Evolutionary conservation across 1,140 invertebrate species (phyloP), one percentile per base, ranked within the genome.

Genomic region (Bombyx mandarina): DNA sequence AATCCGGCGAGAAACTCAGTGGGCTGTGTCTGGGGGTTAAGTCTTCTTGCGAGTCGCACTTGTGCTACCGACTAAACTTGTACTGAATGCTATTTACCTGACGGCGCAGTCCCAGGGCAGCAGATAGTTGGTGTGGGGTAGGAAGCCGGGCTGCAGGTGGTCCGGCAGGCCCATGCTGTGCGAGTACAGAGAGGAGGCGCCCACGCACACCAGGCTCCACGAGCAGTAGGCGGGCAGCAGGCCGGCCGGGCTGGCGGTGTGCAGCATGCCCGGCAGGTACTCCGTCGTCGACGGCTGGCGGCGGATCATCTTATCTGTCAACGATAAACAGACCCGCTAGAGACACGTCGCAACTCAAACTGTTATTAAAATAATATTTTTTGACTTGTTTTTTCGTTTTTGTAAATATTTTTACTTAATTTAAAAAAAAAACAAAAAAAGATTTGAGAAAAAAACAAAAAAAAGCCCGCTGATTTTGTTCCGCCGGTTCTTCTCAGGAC

Each of bases 31-130:
- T 18, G 12, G 0, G 12, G 12, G 12, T 18, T 18, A 18, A 18
- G 12, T 18, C 12, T 1, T 18, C 12, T 18, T 18, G 1, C 12
- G 12, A 0, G 12, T 18, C 12, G 12, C 12, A 18, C 12, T 18
- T 1, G 12, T 18, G 12, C 12, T 18, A 18, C 1, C 12, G 12
- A 0, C 12, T 18, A 18, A 18, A 18, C 12, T 18, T 18, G 12
- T 18, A 1, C 0, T 18, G 1, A 18, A 18, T 18, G 51, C 8
- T 7, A 64, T 57, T 69, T 65, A 90, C 85, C 92, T 88, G 0
- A 99, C 93, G 9, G 93, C 92, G 0, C 98, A 95, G 87, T 99
- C 97, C 97, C 97, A 99, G 0, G 98, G 98, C 53, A 99, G 83
- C 10, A 99, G 88, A 81, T 95, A 98, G 73, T 98, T 97, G 22